Conservation (phyloP, 1,140 invertebrate genomes). For the Oncopeltus fasciatus region DNA sequence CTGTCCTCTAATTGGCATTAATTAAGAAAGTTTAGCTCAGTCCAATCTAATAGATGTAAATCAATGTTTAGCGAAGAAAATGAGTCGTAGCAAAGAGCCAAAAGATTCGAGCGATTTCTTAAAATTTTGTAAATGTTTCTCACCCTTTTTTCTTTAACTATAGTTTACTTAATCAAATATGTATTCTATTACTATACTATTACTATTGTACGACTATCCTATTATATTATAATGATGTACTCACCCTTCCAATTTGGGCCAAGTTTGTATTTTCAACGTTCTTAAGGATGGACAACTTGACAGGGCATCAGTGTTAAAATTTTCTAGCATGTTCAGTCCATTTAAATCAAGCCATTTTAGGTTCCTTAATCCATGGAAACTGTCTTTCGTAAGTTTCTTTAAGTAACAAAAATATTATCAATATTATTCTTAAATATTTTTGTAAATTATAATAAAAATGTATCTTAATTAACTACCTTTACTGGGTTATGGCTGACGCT, state of each 20-base stretch:
- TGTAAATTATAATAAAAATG: conserved; percentile 21
- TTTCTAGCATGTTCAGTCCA: conserved; percentile 26
- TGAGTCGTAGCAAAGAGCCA: too few species aligned
- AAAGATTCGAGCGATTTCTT: too few species aligned
- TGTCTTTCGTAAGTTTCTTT: conserved; percentile 29
- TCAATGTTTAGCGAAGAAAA: too few species aligned
- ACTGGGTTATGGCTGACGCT: conserved; percentile 51
- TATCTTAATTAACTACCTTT: conserved; percentile 31
- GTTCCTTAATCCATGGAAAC: conserved; percentile 26
- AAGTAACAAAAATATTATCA: conserved; percentile 3
- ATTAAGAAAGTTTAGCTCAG: too few species aligned
- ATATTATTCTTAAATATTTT: not conserved
- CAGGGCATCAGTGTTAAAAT: conserved; percentile 29
- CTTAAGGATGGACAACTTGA: conserved; percentile 24
- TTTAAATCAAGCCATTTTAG: conserved; percentile 28
- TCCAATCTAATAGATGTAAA: too few species aligned
- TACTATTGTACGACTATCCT: too few species aligned
- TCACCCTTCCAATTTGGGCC: conserved; percentile 38
- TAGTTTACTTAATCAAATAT: too few species aligned
- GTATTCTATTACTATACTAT: too few species aligned
- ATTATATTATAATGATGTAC: too few species aligned
- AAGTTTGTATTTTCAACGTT: conserved; percentile 37
- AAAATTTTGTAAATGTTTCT: too few species aligned
- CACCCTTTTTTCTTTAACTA: too few species aligned
- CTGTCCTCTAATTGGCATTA: too few species aligned